Evolutionary conservation across 2,888 invertebrate species (phyloP).

Genomic region (Adineta ricciae): DNA sequence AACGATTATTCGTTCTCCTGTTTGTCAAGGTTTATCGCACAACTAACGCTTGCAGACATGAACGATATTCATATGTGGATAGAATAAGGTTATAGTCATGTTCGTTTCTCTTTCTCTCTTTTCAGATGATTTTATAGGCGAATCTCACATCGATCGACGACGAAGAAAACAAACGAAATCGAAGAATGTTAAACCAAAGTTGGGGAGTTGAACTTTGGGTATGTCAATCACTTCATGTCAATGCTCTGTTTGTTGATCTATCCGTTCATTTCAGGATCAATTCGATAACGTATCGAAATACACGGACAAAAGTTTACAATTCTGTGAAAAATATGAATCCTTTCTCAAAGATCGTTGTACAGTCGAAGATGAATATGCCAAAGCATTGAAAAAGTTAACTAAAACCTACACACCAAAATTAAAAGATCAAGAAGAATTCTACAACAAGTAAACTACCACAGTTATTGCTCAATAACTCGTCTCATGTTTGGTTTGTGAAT

Average conservation of each 20-base stretch:
- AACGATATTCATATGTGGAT: not conserved
- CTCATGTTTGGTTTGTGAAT: slow-evolving; percentile 41
- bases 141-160: not conserved
- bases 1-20: not conserved
- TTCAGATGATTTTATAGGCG: not conserved
- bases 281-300: slow-evolving; percentile 89
- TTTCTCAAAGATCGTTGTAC: slow-evolving; percentile 85
- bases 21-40: not conserved
- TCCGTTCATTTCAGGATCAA: slow-evolving; percentile 73
- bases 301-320: slow-evolving; percentile 93
- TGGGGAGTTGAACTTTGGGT: slow-evolving; percentile 46
- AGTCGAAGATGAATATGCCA: slow-evolving; percentile 92
- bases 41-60: not conserved
- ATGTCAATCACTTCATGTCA: slow-evolving; percentile 33
- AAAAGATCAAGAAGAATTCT: slow-evolving; percentile 30
- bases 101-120: not conserved
- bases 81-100: not conserved
- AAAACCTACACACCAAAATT: slow-evolving; percentile 32
- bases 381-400: slow-evolving; percentile 32
- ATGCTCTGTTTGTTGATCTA: not conserved
- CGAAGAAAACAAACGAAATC: not conserved
- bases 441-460: not conserved
- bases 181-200: slow-evolving; percentile 34
- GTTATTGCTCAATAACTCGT: not conserved
- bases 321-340: slow-evolving; percentile 86